Evolutionary conservation across 2,113 vertebrate genomes (phyloP).

Genomic region (Sebastes fasciatus): DNA sequence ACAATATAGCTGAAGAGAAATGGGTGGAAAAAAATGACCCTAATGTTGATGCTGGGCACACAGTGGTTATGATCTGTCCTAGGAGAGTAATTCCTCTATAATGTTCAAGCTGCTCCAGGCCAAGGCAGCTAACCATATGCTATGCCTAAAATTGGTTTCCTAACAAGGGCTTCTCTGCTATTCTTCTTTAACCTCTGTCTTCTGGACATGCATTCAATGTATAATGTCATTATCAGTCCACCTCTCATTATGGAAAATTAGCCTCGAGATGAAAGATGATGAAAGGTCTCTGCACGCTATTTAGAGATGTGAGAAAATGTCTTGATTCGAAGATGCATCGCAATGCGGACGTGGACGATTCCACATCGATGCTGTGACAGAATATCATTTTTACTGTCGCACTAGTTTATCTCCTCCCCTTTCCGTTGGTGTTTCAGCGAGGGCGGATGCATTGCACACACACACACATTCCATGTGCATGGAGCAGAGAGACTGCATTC

Average conservation of each 20-base stretch:
- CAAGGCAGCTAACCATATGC: conserved; percentile 14
- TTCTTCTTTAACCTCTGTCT: neutral
- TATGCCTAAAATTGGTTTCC: conserved; percentile 2
- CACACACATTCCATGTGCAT: too few relatives aligned
- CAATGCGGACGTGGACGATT: too few relatives aligned
- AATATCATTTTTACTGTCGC: too few relatives aligned
- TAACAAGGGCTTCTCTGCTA: neutral
- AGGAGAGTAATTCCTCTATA: conserved; percentile 34
- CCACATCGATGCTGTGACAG: too few relatives aligned
- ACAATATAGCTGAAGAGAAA: neutral
- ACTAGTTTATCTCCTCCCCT: too few relatives aligned
- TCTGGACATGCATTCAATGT: neutral
- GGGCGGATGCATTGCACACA: too few relatives aligned
- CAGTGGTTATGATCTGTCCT: conserved; percentile 42
- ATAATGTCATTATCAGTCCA: conserved; percentile 1
- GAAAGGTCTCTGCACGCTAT: neutral
- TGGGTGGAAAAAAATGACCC: neutral
- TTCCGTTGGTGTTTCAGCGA: too few relatives aligned
- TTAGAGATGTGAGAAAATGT: too few relatives aligned
- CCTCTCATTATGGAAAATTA: too few relatives aligned
- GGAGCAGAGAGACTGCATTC: too few relatives aligned
- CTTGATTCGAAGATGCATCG: too few relatives aligned
- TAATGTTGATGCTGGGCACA: conserved; percentile 13
- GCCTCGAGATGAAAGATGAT: neutral
- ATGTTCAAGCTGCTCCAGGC: conserved; percentile 42